These are phyloP conservation scores for Scylla paramamosain DNA, from an alignment of 1,140 invertebrate species.

Conservation along the genomic window DNA sequence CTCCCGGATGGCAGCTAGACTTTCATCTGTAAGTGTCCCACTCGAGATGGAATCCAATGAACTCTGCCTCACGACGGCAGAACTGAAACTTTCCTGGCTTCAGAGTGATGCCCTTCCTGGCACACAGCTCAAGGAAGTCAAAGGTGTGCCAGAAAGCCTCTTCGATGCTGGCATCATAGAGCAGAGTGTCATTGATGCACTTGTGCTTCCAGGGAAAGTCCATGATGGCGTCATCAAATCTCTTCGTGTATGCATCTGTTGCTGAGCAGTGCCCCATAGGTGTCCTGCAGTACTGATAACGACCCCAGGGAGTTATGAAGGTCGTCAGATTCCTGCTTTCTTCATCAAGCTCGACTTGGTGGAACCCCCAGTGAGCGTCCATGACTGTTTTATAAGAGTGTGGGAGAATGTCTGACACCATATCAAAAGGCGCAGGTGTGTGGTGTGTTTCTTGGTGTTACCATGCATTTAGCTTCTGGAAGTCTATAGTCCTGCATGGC, in stretches of 20 bases:
- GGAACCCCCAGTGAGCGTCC: conserved; percentile 46
- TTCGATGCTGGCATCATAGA: neutral
- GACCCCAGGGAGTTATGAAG: no score
- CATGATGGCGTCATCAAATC: conserved; percentile 41
- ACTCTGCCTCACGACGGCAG: conserved; percentile 16
- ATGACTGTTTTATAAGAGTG: conserved; percentile 35
- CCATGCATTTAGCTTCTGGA: conserved; percentile 28
- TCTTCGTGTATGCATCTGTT: no score
- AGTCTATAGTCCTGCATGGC: conserved; percentile 30
- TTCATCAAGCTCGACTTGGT: conserved; percentile 55
- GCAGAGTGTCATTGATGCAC: conserved; percentile 36
- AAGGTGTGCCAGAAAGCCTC: neutral
- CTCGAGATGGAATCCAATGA: conserved; percentile 23
- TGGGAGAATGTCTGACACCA: no score
- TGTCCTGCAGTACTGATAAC: no score
- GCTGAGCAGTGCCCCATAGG: no score
- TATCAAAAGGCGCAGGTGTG: no score
- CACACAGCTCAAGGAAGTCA: neutral
- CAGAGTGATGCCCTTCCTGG: no score
- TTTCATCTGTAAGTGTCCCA: neutral
- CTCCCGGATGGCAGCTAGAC: neutral
- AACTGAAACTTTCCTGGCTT: conserved; percentile 44
- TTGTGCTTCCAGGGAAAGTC: neutral
- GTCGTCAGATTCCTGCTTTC: no score
- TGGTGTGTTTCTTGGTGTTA: no score